Evolutionary conservation across 2,888 invertebrate species (phyloP).

Genomic region (Synergus itoensis): DNA sequence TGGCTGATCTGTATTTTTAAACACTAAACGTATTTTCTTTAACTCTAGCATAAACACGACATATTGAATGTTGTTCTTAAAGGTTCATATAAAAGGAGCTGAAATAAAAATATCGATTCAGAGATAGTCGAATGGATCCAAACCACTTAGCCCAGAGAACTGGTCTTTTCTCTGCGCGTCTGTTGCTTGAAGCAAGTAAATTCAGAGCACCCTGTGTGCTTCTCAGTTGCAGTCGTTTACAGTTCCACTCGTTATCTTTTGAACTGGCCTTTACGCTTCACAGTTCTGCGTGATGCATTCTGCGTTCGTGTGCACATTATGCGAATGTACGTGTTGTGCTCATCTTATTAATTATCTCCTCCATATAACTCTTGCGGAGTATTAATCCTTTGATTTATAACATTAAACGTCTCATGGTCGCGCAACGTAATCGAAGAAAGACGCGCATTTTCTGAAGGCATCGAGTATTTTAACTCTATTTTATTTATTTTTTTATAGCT

Average conservation of each 20-base stretch:
- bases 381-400: constrained; percentile 34
- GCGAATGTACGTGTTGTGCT: constrained; percentile 23
- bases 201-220: constrained; percentile 31
- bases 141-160: constrained; percentile 24
- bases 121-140: constrained; percentile 22
- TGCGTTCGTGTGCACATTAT: constrained; percentile 30
- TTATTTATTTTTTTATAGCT: neutral
- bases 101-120: constrained; percentile 26
- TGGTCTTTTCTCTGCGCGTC: neutral
- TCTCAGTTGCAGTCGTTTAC: constrained; percentile 33
- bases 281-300: constrained; percentile 7
- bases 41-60: neutral
- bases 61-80: constrained; percentile 1
- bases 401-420: constrained; percentile 27
- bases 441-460: neutral
- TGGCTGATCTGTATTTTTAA: neutral
- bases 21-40: neutral
- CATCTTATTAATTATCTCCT: constrained; percentile 40
- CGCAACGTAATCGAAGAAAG: constrained; percentile 1
- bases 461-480: neutral
- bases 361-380: constrained; percentile 31
- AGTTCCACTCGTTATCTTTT: constrained; percentile 24
- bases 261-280: constrained; percentile 25
- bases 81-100: neutral
- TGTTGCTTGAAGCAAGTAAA: neutral